phyloP scores from a whole-genome alignment of 2,797 vertebrate genomes.

The Cryptoblepharus egeriae region DNA sequence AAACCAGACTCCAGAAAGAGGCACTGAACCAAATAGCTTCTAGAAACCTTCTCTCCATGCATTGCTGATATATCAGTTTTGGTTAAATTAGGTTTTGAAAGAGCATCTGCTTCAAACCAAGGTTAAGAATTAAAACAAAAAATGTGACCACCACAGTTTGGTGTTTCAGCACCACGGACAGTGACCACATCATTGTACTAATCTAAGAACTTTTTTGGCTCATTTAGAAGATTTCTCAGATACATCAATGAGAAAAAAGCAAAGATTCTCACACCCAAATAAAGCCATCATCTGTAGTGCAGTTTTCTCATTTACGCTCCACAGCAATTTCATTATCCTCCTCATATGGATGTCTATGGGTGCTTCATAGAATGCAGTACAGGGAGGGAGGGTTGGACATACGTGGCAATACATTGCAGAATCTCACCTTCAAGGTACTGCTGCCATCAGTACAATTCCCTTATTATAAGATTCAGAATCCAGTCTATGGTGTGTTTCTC shows the following conservation, averaged over 20 bases:
- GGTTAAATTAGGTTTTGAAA: constrained; percentile 3
- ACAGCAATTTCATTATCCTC: not conserved
- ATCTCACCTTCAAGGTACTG: not conserved
- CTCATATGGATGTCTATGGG: not conserved
- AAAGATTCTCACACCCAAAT: not conserved
- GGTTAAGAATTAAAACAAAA: not conserved
- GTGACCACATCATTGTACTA: not conserved
- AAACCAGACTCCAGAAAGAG: not conserved
- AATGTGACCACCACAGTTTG: not conserved
- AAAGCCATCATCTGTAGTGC: not conserved
- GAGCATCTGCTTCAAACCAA: not conserved
- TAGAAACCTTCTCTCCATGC: not conserved
- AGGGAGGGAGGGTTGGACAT: not conserved
- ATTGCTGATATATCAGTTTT: not conserved
- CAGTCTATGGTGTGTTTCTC: accelerated
- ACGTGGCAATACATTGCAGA: not conserved
- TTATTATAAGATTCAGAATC: not conserved
- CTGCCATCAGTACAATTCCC: not conserved
- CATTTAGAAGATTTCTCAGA: not conserved
- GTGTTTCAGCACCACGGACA: constrained; percentile 64
- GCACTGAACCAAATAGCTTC: not conserved
- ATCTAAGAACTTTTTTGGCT: not conserved
- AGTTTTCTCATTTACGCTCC: not conserved
- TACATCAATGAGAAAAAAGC: not conserved
- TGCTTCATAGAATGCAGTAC: not conserved